Evolutionary conservation across 2,113 vertebrate genomes (phyloP), one percentile per base, ranked within the genome.

Genomic region (Mirounga angustirostris): DNA sequence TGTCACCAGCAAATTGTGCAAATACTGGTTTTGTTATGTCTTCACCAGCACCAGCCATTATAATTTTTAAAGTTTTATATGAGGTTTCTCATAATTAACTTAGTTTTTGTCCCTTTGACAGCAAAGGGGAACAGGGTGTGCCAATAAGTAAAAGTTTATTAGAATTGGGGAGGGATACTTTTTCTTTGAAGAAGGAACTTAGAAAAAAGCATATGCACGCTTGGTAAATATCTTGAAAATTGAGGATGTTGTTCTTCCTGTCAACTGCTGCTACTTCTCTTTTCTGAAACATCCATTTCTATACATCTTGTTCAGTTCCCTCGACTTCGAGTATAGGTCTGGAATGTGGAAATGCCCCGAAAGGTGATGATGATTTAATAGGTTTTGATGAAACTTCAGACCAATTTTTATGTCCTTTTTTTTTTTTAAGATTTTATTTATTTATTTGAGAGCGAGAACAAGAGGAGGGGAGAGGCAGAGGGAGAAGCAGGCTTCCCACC

Each of bases 131-230:
- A 30, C 14, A 79, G 52, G 7, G 3, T 61, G 61, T 65, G 61
- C 26, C 12, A 80, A 24, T 69, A 78, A 82, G 36, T 92, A 84
- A 76, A 26, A 46, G 5, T 67, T 96, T 83, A 63, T 84, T 81
- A 50, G 67, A 96, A 86, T 52, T 63, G 33, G 30, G 74, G 14
- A 63, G 74, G 73, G n/a, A 56, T 71, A 40, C 4, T 85, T 92
- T 85, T 92, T 92, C 80, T 94, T 92, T 65, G 90, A 97, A 97
- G 94, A 97, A 63, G 96, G 94, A 98, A 97, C 92, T 98, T 84
- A 46, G 28, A 54, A 82, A 81, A 59, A 81, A 50, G n/a, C 24
- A 30, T 0, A 30, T 1, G 56, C 30, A 56, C 6, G 7, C 36
- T 96, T 89, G 36, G 87, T 95, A 92, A 96, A 85, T 94, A 85